A percentile compares a stretch with the other conserved stretches of the same genome.
phyloP scores from a whole-genome alignment of 2,113 vertebrate species.

The Mustela nigripes region DNA sequence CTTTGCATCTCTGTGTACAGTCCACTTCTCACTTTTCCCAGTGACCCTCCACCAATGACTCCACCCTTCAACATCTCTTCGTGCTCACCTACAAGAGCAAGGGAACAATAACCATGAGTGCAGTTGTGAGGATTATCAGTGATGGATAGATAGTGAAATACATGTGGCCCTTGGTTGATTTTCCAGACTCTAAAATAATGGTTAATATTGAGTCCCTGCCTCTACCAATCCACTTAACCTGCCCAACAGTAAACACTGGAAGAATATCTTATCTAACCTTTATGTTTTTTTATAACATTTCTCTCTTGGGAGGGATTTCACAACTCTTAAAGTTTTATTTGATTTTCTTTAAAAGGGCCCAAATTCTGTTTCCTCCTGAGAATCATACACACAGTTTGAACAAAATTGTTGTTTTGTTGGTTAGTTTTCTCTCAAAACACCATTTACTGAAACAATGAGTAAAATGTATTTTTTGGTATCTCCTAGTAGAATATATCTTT shows the following conservation, averaged over 20 bases:
- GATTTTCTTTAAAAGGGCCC: slow-evolving; percentile 21
- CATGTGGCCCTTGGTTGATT: neutral
- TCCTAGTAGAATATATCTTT: neutral
- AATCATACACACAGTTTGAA: slow-evolving; percentile 39
- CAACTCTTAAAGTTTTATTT: slow-evolving; percentile 46
- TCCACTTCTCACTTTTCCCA: neutral
- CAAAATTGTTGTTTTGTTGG: neutral
- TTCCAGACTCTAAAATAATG: neutral
- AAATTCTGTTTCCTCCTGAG: slow-evolving; percentile 54
- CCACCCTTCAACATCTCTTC: neutral
- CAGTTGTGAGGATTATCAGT: neutral
- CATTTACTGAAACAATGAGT: slow-evolving; percentile 12
- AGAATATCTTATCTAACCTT: neutral
- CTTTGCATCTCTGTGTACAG: neutral
- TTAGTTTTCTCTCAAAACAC: slow-evolving; percentile 49
- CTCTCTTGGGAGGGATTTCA: slow-evolving; percentile 31
- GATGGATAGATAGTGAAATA: neutral
- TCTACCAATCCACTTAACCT: neutral
- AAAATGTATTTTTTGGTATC: slow-evolving; percentile 6
- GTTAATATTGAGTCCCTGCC: neutral
- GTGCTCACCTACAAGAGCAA: neutral
- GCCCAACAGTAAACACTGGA: neutral
- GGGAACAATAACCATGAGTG: neutral
- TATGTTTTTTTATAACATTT: neutral
- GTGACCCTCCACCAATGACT: neutral